A percentile compares a stretch with the other conserved stretches of the same genome.
phyloP scores from a whole-genome alignment of 2,888 invertebrate genomes.

The Drosophila rellima region DNA sequence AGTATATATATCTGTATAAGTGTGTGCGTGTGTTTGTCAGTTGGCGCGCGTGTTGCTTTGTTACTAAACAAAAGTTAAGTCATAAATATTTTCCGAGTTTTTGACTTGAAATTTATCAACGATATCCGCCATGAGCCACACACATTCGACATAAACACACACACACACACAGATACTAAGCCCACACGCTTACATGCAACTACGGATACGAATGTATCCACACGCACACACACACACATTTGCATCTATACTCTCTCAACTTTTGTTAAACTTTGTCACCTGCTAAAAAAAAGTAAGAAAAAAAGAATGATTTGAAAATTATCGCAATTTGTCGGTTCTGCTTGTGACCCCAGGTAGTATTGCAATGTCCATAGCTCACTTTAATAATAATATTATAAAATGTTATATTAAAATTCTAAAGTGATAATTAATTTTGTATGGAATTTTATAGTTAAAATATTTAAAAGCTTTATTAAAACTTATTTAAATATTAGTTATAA shows the following conservation, averaged over 20 bases:
- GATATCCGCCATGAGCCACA: slow-evolving; percentile 71
- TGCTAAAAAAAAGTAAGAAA: slow-evolving; percentile 1
- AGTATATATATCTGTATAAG: neutral
- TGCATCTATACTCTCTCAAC: slow-evolving; percentile 26
- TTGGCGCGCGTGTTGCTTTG: slow-evolving; percentile 66
- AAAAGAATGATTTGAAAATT: slow-evolving; percentile 25
- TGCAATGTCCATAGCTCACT: neutral
- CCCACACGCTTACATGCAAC: slow-evolving; percentile 17
- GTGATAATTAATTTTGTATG: no score
- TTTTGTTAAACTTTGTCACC: slow-evolving; percentile 23
- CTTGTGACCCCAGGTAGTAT: slow-evolving; percentile 6
- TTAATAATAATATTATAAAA: neutral
- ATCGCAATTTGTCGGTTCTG: slow-evolving; percentile 26
- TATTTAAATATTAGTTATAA: no score
- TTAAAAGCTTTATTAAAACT: no score
- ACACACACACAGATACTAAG: slow-evolving; percentile 11
- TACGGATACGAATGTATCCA: slow-evolving; percentile 14
- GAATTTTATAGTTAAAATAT: no score
- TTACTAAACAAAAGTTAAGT: slow-evolving; percentile 81
- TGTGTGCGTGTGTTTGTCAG: slow-evolving; percentile 18
- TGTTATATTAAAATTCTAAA: no score
- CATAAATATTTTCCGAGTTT: slow-evolving; percentile 81
- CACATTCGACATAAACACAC: slow-evolving; percentile 32
- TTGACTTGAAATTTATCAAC: slow-evolving; percentile 81
- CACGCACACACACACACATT: neutral